A percentile compares a stretch with the other conserved stretches of the same genome.
Evolutionary conservation across 2,113 vertebrate genomes (phyloP).

Genomic region (Corvus hawaiiensis): DNA sequence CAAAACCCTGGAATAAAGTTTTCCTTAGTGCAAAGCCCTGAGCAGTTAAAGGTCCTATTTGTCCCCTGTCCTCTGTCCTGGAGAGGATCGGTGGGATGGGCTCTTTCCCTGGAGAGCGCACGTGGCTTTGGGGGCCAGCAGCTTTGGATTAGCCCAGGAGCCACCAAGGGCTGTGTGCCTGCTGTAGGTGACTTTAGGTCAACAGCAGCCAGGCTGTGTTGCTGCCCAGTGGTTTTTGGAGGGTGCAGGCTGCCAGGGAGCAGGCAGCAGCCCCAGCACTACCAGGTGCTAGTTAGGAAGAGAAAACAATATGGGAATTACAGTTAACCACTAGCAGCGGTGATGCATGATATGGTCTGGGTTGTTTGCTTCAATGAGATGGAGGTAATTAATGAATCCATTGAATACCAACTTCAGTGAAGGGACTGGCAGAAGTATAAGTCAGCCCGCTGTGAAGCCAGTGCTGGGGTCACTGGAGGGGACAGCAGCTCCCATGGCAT

Average conservation of each 20-base stretch:
- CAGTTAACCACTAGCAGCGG: background rate
- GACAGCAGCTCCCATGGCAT: background rate
- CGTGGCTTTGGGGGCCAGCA: rapidly evolving
- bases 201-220: background rate
- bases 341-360: background rate
- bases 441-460: rapidly evolving
- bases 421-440: background rate
- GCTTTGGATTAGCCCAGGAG: background rate
- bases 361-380: background rate
- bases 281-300: background rate
- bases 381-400: background rate
- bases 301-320: background rate
- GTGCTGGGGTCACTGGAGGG: background rate
- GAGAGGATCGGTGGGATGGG: background rate
- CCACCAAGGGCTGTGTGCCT: background rate
- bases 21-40: background rate
- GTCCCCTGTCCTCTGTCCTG: background rate
- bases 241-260: background rate
- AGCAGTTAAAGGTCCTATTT: background rate
- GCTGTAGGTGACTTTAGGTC: background rate
- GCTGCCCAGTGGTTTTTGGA: background rate
- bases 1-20: background rate
- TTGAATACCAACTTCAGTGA: background rate
- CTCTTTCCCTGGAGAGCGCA: background rate
- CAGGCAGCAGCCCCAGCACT: background rate